Percentiles rank a stretch among this genome's conserved stretches.
Evolutionary conservation across 2,888 invertebrate species (phyloP).

Genomic region (Ophion slaviceki): DNA sequence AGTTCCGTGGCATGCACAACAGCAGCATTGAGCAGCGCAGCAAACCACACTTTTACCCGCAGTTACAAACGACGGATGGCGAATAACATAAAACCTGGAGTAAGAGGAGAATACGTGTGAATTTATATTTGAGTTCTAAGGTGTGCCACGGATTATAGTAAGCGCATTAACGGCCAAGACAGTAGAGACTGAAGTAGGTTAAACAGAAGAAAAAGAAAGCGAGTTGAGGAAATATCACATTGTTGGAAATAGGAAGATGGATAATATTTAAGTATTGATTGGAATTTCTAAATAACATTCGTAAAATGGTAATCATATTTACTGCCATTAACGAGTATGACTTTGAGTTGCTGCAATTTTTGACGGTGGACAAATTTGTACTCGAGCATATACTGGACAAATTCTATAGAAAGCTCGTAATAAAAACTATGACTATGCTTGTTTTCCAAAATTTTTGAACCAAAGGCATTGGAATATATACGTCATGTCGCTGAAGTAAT

Average conservation of each 20-base stretch:
- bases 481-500: slow-evolving; percentile 3
- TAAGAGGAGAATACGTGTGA: slow-evolving; percentile 69
- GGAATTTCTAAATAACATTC: slow-evolving; percentile 29
- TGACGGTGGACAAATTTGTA: slow-evolving; percentile 26
- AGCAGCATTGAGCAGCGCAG: slow-evolving; percentile 80
- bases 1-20: slow-evolving; percentile 83
- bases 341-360: slow-evolving; percentile 36
- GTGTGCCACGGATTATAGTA: slow-evolving; percentile 69
- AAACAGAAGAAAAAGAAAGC: slow-evolving; percentile 36
- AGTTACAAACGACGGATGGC: slow-evolving; percentile 81
- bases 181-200: slow-evolving; percentile 63
- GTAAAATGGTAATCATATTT: slow-evolving; percentile 54
- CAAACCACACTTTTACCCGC: slow-evolving; percentile 81
- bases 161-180: slow-evolving; percentile 64
- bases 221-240: slow-evolving; percentile 28
- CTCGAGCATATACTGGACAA: slow-evolving; percentile 19
- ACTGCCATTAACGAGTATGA: slow-evolving; percentile 47
- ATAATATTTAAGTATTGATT: slow-evolving; percentile 45
- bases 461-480: slow-evolving; percentile 26
- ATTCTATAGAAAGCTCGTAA: slow-evolving; percentile 17
- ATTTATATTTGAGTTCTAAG: slow-evolving; percentile 54
- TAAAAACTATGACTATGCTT: slow-evolving; percentile 32
- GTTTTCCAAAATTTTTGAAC: slow-evolving; percentile 17
- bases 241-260: slow-evolving; percentile 41
- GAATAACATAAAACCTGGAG: slow-evolving; percentile 73